Evolutionary conservation across 2,797 vertebrate genomes (phyloP), one percentile per base, ranked within the genome.

Genomic region (Fistularia commersonii): DNA sequence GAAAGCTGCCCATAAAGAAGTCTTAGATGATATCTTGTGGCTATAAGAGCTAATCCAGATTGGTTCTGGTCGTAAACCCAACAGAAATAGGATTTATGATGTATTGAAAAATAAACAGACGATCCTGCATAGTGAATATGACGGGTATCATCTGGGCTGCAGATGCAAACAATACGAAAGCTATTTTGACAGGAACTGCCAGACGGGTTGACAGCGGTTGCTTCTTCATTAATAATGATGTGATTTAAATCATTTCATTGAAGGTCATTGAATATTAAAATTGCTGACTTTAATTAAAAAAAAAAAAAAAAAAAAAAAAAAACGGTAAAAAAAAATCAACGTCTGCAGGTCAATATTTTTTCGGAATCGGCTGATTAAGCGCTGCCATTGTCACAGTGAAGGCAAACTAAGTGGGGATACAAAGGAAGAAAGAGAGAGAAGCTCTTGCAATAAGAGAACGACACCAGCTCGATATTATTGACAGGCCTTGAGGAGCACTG

Each of bases 21-120:
- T 36, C 70, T 57, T 58, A 32, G 54, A 53, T 9, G 32, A 73
- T 66, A 61, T 69, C 56, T 50, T 61, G 44, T 46, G 65, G 62
- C 74, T 75, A 74, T 72, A 80, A 59, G 49, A 66, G 62, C 55
- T 69, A 64, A 72, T 10, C 35, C 43, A 68, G 56, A 59, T 39
- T 47, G 49, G 37, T n/a, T 48, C 41, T 54, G 36, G 41, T 33
- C 61, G 53, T 64, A 61, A 71, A 64, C 48, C 39, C 32, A 35
- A 40, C 37, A 54, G 49, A 54, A 52, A 23, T 39, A 57, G 48
- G 41, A 58, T 5, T 40, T 61, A 67, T 54, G 11, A 50, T 43
- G 11, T 43, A 33, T 9, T 54, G 35, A 54, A 54, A 57, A 50
- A 49, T 47, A 54, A 39, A 6, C 8, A 48, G 32, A 49, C 41